Evolutionary conservation across 2,888 invertebrate species (phyloP), one percentile per base, ranked within the genome.

Genomic region (Matsumyia berberina): DNA sequence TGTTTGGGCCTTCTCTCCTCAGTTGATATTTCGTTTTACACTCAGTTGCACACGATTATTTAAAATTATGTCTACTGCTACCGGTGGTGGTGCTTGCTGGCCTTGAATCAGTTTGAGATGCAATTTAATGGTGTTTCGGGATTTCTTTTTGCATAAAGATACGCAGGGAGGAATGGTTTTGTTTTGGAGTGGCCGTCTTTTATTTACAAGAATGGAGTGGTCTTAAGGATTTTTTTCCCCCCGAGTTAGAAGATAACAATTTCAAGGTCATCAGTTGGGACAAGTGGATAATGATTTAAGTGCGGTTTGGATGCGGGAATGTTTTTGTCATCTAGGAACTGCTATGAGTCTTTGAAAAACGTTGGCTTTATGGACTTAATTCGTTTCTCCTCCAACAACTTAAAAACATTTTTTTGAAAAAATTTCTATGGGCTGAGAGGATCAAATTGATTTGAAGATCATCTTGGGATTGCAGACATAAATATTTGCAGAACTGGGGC

Each of bases 31-130:
- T 67, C 24, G 35, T 62, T 76, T 64, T 24, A 69, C 42, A 57
- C 74, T 74, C 69, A 35, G 74, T 39, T 74, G 74, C 62, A 64
- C 64, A 37, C 35, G 33, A 46, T 70, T 64, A 35, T 70, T 70
- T 37, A 42, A 35, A 44, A 70, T 58, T 37, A 58, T 49, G 29
- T 12, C 0, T 15, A 15, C 7, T 9, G 19, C 15, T 19, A 35
- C 55, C 12, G 17, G n/a, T n/a, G 24, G 24, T 33, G n/a, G 1
- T 39, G 42, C 12, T n/a, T 33, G 2, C 19, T 33, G 12, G 33
- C 33, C 44, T 33, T 44, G 67, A 9, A 42, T 42, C 5, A 42
- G 53, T 42, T 31, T 1, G 31, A 67, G 33, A 72, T 42, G 42
- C 51, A 53, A 64, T 64, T 49, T 46, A 69, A 29, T 11, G 1